Conservation (phyloP, 2,888 invertebrate species). For the Empis livida region DNA sequence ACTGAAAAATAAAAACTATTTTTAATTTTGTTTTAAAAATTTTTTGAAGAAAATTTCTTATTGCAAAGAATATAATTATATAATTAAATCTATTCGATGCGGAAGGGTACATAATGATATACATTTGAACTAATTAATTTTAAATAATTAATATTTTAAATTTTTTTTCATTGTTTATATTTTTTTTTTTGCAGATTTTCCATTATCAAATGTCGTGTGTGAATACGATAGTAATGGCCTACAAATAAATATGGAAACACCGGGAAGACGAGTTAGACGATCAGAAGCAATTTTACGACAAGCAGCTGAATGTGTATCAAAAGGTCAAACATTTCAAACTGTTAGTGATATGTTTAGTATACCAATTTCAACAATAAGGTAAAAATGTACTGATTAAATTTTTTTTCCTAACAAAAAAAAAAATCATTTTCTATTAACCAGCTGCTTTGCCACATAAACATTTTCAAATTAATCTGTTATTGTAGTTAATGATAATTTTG, state of each 20-base stretch:
- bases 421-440: too few species aligned
- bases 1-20: too few species aligned
- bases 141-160: background rate
- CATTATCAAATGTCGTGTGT: conserved; percentile 7
- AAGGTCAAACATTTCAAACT: conserved; percentile 76
- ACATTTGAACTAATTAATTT: background rate
- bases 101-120: too few species aligned
- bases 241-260: conserved; percentile 1
- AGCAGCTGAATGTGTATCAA: conserved; percentile 75
- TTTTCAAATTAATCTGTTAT: too few species aligned
- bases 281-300: conserved; percentile 65
- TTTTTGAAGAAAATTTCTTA: too few species aligned
- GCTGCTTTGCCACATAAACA: too few species aligned
- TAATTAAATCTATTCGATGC: too few species aligned
- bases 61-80: too few species aligned
- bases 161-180: too few species aligned
- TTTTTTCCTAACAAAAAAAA: too few species aligned
- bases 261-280: conserved; percentile 44
- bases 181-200: conserved; percentile 2
- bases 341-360: conserved; percentile 79
- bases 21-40: too few species aligned
- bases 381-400: conserved; percentile 10
- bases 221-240: conserved; percentile 6
- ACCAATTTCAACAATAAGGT: conserved; percentile 72
- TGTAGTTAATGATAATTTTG: too few species aligned